phyloP scores from a whole-genome alignment of 2,113 vertebrate species.

The Galeopterus variegatus region DNA sequence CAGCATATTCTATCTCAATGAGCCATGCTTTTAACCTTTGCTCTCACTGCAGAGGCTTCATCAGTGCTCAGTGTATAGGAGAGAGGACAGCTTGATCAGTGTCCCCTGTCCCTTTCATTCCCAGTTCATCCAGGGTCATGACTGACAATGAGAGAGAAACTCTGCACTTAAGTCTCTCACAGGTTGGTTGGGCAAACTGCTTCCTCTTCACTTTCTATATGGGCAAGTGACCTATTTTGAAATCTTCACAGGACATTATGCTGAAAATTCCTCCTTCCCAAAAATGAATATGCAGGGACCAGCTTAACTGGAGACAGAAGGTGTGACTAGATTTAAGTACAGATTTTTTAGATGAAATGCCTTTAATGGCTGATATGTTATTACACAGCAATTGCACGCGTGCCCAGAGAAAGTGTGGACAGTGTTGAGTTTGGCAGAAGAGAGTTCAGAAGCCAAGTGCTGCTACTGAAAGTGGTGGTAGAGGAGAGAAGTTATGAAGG shows the following conservation, averaged over 20 bases:
- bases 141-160: background rate
- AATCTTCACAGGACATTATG: background rate
- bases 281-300: background rate
- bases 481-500: background rate
- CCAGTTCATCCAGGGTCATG: background rate
- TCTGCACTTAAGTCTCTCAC: too few relatives aligned
- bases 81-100: background rate
- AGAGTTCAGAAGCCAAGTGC: too few relatives aligned
- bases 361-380: background rate
- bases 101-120: background rate
- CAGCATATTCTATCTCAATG: background rate
- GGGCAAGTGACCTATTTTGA: background rate
- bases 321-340: background rate
- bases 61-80: background rate
- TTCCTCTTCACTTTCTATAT: background rate
- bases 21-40: fast-evolving
- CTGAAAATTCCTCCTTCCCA: background rate
- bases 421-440: background rate
- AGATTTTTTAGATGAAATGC: background rate
- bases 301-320: background rate
- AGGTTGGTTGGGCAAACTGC: too few relatives aligned
- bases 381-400: fast-evolving
- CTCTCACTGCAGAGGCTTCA: background rate
- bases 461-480: fast-evolving
- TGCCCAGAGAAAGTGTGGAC: background rate